phyloP scores from a whole-genome alignment of 2,888 invertebrate species.

The Hypercompe scribonia region DNA sequence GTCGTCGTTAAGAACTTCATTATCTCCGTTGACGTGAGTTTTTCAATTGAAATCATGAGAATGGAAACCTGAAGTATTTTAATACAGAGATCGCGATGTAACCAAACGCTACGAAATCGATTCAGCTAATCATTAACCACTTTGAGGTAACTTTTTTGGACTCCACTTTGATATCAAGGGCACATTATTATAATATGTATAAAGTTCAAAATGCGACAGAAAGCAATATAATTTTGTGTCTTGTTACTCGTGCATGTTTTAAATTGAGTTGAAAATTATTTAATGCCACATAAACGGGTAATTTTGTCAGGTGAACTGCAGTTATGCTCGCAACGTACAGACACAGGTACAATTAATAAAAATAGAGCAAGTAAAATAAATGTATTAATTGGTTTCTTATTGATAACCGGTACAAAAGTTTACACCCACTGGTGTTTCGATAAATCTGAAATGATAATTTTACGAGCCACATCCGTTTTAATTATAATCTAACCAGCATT shows the following conservation, averaged over 20 bases:
- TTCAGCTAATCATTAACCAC: slow-evolving; percentile 50
- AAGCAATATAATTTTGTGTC: not conserved
- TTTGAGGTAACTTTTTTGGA: slow-evolving; percentile 29
- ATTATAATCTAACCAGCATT: slow-evolving; percentile 64
- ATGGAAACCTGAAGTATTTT: slow-evolving; percentile 68
- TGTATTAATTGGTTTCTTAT: slow-evolving; percentile 48
- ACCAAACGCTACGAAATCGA: slow-evolving; percentile 70
- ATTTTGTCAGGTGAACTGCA: slow-evolving; percentile 25
- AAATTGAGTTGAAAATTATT: slow-evolving; percentile 57
- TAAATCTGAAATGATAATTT: slow-evolving; percentile 77
- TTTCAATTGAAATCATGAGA: slow-evolving; percentile 74
- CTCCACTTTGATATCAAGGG: slow-evolving; percentile 18
- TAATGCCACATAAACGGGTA: slow-evolving; percentile 29
- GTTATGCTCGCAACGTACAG: slow-evolving; percentile 30
- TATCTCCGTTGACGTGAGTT: slow-evolving; percentile 70
- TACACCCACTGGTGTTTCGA: slow-evolving; percentile 67
- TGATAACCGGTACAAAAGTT: slow-evolving; percentile 50
- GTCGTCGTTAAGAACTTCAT: slow-evolving; percentile 81
- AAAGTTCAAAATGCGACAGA: slow-evolving; percentile 37
- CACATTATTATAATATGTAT: slow-evolving; percentile 30
- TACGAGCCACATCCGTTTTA: slow-evolving; percentile 80
- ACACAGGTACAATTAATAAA: slow-evolving; percentile 27
- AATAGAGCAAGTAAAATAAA: slow-evolving; percentile 36
- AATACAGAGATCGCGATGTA: slow-evolving; percentile 66
- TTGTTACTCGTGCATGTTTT: slow-evolving; percentile 21